Conservation (phyloP, 2,888 invertebrate species). For the Apoda limacodes region DNA sequence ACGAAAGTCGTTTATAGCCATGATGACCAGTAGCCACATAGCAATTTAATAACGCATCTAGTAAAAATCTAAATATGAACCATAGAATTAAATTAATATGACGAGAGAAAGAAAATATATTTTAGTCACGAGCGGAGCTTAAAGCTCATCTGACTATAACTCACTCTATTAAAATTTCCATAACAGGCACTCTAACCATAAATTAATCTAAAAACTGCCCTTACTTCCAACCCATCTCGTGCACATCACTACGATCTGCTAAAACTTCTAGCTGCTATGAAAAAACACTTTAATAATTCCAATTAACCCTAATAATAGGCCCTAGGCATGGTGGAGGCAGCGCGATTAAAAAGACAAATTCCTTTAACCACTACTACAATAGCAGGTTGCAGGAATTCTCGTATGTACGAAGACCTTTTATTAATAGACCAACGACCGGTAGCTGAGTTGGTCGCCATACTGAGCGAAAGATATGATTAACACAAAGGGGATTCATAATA, state of each 20-base stretch:
- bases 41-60: too few relatives aligned
- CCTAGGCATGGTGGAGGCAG: conserved; percentile 44
- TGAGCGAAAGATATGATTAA: conserved; percentile 66
- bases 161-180: conserved; percentile 49
- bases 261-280: conserved; percentile 51
- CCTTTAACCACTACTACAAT: conserved; percentile 62
- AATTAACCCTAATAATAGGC: conserved; percentile 69
- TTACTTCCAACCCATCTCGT: conserved; percentile 43
- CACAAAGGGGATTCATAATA: conserved; percentile 64
- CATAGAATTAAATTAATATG: too few relatives aligned
- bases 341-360: conserved; percentile 69
- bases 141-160: conserved; percentile 17
- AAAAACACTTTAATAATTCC: conserved; percentile 65
- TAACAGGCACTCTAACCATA: conserved; percentile 46
- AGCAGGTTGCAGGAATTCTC: conserved; percentile 59
- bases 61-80: too few relatives aligned
- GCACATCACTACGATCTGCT: conserved; percentile 51
- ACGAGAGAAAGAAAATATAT: conserved; percentile 10
- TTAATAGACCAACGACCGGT: conserved; percentile 65
- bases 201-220: conserved; percentile 53
- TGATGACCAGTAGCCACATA: too few relatives aligned
- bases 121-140: conserved; percentile 18
- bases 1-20: too few relatives aligned
- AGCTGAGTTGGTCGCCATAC: conserved; percentile 52
- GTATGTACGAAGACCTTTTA: conserved; percentile 45